These are phyloP conservation scores for Limnephilus marmoratus DNA, from an alignment of 2,888 invertebrate species.

Conservation along the genomic window DNA sequence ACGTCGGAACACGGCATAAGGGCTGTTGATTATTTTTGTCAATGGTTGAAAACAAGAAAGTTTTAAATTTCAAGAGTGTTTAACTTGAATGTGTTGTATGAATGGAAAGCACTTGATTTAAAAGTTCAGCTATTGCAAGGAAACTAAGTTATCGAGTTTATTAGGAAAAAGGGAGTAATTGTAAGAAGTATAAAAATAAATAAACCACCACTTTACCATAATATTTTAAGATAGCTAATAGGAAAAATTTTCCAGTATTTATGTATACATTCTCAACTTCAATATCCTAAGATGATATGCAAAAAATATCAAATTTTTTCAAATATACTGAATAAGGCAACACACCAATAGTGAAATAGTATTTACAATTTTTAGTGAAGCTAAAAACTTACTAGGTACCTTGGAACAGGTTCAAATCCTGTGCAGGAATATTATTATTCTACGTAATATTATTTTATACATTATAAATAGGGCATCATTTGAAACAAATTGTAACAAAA, in stretches of 20 bases:
- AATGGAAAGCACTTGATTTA: background rate
- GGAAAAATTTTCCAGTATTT: background rate
- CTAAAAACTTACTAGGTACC: constrained; percentile 26
- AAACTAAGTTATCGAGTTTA: background rate
- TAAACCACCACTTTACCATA: background rate
- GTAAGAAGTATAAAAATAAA: constrained; percentile 9
- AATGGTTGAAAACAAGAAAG: background rate
- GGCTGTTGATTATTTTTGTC: background rate
- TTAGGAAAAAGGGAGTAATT: background rate
- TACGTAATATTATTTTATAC: background rate
- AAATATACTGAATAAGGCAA: constrained; percentile 47
- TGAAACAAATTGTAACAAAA: background rate
- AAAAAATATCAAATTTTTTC: constrained; percentile 41
- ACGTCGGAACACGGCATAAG: too few species aligned
- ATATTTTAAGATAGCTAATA: background rate
- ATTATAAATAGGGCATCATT: constrained; percentile 2
- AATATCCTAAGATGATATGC: constrained; percentile 38
- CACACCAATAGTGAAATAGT: constrained; percentile 41
- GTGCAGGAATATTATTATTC: background rate
- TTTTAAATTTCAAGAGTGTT: background rate
- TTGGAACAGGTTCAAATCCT: constrained; percentile 28
- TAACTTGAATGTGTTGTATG: background rate
- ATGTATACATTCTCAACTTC: background rate
- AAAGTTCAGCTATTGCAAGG: background rate
- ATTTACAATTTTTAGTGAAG: constrained; percentile 42